phyloP scores from a whole-genome alignment of 2,888 invertebrate species.

The Plagodis pulveraria region DNA sequence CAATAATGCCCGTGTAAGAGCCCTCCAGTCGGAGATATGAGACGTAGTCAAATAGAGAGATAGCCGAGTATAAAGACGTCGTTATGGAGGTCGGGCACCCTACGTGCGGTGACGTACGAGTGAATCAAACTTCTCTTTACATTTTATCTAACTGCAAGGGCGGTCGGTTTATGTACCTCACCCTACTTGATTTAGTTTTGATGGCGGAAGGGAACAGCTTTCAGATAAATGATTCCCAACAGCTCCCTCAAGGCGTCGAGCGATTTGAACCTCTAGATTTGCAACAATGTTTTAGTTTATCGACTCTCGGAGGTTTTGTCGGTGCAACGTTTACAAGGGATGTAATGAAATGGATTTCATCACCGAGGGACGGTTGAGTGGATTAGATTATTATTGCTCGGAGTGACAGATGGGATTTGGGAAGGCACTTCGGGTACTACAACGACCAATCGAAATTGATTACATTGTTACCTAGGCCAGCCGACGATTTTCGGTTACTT shows the following conservation, averaged over 20 bases:
- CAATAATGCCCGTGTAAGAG: constrained; percentile 74
- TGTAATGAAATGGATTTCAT: constrained; percentile 73
- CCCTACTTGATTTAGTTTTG: constrained; percentile 83
- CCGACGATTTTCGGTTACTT: constrained; percentile 27
- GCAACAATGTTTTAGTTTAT: constrained; percentile 77
- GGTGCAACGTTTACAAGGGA: constrained; percentile 66
- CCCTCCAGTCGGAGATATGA: constrained; percentile 71
- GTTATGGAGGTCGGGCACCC: constrained; percentile 61
- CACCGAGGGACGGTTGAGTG: constrained; percentile 63
- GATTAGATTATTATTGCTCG: constrained; percentile 64
- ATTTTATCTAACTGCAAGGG: constrained; percentile 82
- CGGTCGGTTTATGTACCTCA: constrained; percentile 79
- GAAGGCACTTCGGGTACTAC: constrained; percentile 37
- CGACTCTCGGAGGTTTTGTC: constrained; percentile 56
- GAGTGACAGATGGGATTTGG: constrained; percentile 46
- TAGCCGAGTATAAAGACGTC: constrained; percentile 74
- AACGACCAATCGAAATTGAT: constrained; percentile 38
- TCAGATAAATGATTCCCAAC: constrained; percentile 78
- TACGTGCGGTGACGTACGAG: constrained; percentile 74
- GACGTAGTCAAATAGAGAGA: constrained; percentile 78
- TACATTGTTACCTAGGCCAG: constrained; percentile 33
- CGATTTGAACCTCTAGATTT: constrained; percentile 59
- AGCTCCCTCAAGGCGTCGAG: constrained; percentile 46
- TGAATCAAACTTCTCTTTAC: constrained; percentile 81
- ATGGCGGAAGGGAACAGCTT: constrained; percentile 79